A percentile compares a stretch with the other conserved stretches of the same genome.
Evolutionary conservation across 2,888 invertebrate genomes (phyloP).

Genomic region (Agrotis clavis): DNA sequence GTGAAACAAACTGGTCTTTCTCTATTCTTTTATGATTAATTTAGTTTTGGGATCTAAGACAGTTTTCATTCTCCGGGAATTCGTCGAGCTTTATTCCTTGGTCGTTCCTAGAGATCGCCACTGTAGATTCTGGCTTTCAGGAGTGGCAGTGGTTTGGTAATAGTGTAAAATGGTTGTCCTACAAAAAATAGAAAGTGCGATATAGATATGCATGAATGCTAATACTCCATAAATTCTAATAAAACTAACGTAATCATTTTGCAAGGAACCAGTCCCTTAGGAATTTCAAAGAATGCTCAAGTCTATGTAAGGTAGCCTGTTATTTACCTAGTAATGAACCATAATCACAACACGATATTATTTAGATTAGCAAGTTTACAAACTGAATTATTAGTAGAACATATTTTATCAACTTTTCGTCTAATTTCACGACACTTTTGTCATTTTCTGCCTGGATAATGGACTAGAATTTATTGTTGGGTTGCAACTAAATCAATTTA

Average conservation of each 20-base stretch:
- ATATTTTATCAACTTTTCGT: slow-evolving; percentile 61
- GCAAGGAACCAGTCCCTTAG: background rate
- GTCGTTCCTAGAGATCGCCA: too few species aligned
- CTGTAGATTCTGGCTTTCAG: too few species aligned
- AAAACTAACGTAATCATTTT: background rate
- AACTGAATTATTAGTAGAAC: slow-evolving; percentile 34
- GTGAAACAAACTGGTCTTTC: too few species aligned
- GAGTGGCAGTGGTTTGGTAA: too few species aligned
- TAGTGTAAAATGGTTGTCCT: too few species aligned
- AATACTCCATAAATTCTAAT: too few species aligned
- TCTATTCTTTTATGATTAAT: too few species aligned
- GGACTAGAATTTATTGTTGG: slow-evolving; percentile 40
- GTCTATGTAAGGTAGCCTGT: background rate
- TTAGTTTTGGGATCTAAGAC: too few species aligned
- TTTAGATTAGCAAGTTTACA: slow-evolving; percentile 37
- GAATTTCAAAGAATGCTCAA: slow-evolving; percentile 2
- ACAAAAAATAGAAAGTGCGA: too few species aligned
- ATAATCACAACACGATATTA: slow-evolving; percentile 32
- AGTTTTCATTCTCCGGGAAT: too few species aligned
- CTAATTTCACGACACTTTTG: slow-evolving; percentile 56
- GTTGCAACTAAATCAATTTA: slow-evolving; percentile 56
- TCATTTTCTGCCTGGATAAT: slow-evolving; percentile 48
- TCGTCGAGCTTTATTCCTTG: too few species aligned
- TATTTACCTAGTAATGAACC: slow-evolving; percentile 35
- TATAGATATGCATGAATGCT: too few species aligned